These are phyloP conservation scores for Eueremaeus valkanovi DNA, from an alignment of 2,888 invertebrate genomes.

Conservation along the genomic window DNA sequence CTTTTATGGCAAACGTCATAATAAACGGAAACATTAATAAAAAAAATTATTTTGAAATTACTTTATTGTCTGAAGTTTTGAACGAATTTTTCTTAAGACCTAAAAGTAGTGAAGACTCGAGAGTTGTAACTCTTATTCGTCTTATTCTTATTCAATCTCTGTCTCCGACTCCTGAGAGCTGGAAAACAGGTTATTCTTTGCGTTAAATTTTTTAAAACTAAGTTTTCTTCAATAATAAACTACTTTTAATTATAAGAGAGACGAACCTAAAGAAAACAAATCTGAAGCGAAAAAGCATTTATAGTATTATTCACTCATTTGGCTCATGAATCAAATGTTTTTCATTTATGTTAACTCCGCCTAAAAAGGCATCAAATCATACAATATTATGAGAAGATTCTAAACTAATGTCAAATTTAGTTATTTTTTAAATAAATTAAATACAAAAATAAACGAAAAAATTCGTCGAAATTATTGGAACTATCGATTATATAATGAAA, in stretches of 20 bases:
- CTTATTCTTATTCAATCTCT: too few relatives aligned
- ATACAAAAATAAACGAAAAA: not conserved
- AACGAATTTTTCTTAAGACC: too few relatives aligned
- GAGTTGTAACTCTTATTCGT: too few relatives aligned
- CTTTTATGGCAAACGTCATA: too few relatives aligned
- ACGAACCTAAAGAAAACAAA: not conserved
- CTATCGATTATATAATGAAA: not conserved
- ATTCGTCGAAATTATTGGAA: not conserved
- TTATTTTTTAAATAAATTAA: not conserved
- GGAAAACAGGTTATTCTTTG: too few relatives aligned
- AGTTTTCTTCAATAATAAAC: not conserved
- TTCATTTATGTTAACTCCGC: not conserved
- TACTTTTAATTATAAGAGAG: not conserved
- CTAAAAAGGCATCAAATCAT: not conserved
- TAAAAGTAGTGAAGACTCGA: too few relatives aligned
- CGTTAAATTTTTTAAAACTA: too few relatives aligned
- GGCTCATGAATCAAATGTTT: not conserved
- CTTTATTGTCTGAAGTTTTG: too few relatives aligned
- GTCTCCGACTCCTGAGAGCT: too few relatives aligned
- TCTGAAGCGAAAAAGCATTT: not conserved
- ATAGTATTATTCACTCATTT: not conserved
- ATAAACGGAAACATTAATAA: too few relatives aligned
- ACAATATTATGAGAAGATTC: not conserved
- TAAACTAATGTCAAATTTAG: not conserved
- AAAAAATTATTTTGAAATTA: not conserved